phyloP scores from a whole-genome alignment of 2,888 invertebrate species.

The Macrosoma leucophasiata region DNA sequence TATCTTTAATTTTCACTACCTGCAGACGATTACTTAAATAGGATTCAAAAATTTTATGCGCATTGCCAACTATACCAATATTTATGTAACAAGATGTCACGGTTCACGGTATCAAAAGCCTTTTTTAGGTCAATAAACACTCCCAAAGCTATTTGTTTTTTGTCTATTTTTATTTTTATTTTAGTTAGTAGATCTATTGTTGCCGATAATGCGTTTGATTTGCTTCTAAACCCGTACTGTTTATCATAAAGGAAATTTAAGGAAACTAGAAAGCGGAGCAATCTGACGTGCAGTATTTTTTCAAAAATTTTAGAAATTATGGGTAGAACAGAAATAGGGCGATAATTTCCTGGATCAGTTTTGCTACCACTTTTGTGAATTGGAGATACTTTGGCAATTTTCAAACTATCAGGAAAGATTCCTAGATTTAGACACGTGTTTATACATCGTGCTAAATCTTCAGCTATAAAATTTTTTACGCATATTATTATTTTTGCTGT shows the following conservation, averaged over 20 bases:
- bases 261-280: background rate
- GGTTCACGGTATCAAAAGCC: constrained; percentile 6
- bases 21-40: constrained; percentile 10
- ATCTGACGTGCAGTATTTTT: constrained; percentile 4
- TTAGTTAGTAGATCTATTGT: constrained; percentile 7
- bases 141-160: constrained; percentile 9
- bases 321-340: constrained; percentile 14
- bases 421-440: constrained; percentile 15
- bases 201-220: constrained; percentile 8
- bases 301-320: constrained; percentile 17
- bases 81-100: constrained; percentile 4
- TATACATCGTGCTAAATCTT: constrained; percentile 7
- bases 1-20: constrained; percentile 3
- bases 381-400: constrained; percentile 17
- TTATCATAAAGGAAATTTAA: background rate
- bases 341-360: constrained; percentile 14
- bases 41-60: constrained; percentile 8
- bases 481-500: constrained; percentile 15
- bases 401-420: constrained; percentile 17
- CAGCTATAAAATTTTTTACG: constrained; percentile 36
- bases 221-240: constrained; percentile 3
- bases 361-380: constrained; percentile 17
- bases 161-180: constrained; percentile 5
- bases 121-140: constrained; percentile 13
- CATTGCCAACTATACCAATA: constrained; percentile 2